Evolutionary conservation across 2,888 invertebrate species (phyloP).

Genomic region (Bellardia bayeri): DNA sequence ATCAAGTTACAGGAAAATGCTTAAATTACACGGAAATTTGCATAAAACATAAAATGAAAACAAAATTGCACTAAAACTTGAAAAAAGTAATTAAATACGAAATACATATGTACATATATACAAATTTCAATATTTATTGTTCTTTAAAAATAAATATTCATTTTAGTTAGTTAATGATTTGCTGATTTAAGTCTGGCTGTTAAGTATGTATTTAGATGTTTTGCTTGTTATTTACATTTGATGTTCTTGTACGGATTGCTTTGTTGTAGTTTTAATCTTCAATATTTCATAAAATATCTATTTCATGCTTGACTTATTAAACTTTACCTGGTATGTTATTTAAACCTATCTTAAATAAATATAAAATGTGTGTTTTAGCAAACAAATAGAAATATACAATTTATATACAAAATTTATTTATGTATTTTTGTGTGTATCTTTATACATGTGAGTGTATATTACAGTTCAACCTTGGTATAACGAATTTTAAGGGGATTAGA

Average conservation of each 20-base stretch:
- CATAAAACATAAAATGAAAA: background rate
- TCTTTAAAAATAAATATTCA: background rate
- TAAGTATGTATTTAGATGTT: background rate
- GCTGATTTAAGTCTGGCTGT: background rate
- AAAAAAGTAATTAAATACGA: background rate
- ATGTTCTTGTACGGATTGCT: background rate
- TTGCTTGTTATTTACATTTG: too few relatives aligned
- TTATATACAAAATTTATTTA: background rate
- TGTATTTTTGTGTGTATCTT: background rate
- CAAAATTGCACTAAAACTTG: background rate
- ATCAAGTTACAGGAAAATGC: background rate
- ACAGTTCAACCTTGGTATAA: too few relatives aligned
- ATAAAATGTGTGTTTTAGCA: slow-evolving; percentile 24
- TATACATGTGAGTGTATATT: background rate
- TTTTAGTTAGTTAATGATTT: slow-evolving; percentile 8
- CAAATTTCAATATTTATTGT: background rate
- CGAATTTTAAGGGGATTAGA: too few relatives aligned
- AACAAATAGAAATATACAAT: slow-evolving; percentile 6
- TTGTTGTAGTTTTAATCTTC: background rate
- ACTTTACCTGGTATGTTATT: slow-evolving; percentile 49
- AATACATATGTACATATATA: background rate
- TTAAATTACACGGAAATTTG: background rate
- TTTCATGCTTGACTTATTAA: slow-evolving; percentile 61
- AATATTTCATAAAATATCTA: slow-evolving; percentile 51
- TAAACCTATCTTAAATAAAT: slow-evolving; percentile 42